phyloP scores from a whole-genome alignment of 1,140 invertebrate species.

The Drosophila aff. region DNA sequence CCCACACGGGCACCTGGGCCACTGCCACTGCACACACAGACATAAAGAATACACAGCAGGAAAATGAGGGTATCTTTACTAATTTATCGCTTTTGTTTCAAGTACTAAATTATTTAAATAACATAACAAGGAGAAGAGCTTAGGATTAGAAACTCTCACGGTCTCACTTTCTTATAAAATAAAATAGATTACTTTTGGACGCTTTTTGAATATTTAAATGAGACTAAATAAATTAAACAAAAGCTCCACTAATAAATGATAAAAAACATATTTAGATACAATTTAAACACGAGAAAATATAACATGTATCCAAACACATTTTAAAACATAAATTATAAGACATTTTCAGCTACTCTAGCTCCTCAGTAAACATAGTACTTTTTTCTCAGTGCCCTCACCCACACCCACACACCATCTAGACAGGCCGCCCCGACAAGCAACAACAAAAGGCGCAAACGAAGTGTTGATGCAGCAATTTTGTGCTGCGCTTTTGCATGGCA shows the following conservation, averaged over 20 bases:
- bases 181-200: no score
- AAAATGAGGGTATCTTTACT: background rate
- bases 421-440: constrained; percentile 34
- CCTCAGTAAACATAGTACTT: background rate
- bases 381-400: constrained; percentile 1
- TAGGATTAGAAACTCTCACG: background rate
- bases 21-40: constrained; percentile 21
- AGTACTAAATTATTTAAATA: background rate
- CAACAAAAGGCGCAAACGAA: constrained; percentile 69
- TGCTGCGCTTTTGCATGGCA: constrained; percentile 70
- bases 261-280: background rate
- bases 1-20: constrained; percentile 15
- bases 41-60: background rate
- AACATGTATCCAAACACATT: background rate
- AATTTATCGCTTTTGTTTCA: background rate
- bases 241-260: background rate
- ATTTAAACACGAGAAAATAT: background rate
- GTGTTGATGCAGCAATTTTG: constrained; percentile 81
- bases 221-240: background rate
- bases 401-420: constrained; percentile 6
- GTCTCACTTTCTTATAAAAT: no score
- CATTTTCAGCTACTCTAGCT: fast-evolving
- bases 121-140: fast-evolving
- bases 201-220: background rate
- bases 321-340: no score